phyloP scores from a whole-genome alignment of 2,113 vertebrate species.

The Taxidea taxus region DNA sequence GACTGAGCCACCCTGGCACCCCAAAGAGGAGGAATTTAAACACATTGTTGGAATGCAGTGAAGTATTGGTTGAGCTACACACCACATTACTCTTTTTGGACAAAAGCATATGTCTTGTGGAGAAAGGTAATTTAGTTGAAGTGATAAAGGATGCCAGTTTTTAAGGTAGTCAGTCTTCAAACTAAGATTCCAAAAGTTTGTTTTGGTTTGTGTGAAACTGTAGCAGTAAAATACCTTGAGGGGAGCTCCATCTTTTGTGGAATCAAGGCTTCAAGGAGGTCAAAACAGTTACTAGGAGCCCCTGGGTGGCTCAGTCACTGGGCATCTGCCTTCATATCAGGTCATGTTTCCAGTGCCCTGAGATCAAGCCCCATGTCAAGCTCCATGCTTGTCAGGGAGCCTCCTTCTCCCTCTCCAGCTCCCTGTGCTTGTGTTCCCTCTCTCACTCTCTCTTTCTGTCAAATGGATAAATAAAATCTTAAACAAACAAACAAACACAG shows the following conservation, averaged over 20 bases:
- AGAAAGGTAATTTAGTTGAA: conserved; percentile 51
- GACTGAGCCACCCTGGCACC: no score
- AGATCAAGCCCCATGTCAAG: no score
- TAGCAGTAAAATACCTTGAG: conserved; percentile 33
- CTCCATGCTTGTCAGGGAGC: no score
- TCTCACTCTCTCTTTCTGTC: no score
- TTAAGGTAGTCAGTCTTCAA: conserved; percentile 46
- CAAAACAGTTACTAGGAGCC: not conserved
- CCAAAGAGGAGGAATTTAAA: conserved; percentile 1
- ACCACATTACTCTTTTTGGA: conserved; percentile 22
- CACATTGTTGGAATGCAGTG: not conserved
- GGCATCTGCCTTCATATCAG: no score
- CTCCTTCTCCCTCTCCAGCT: no score
- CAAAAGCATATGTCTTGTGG: not conserved
- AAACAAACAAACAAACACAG: not conserved
- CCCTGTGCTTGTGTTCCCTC: no score
- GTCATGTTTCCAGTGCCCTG: no score
- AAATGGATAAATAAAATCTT: no score
- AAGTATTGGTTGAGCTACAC: not conserved
- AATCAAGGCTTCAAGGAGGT: not conserved
- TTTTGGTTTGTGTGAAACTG: conserved; percentile 18
- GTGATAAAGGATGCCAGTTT: conserved; percentile 37
- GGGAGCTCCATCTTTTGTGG: not conserved
- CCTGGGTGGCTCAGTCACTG: no score
- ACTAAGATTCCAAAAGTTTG: conserved; percentile 44